Evolutionary conservation across 1,140 invertebrate genomes (phyloP).

Genomic region (Hycleus cichorii): DNA sequence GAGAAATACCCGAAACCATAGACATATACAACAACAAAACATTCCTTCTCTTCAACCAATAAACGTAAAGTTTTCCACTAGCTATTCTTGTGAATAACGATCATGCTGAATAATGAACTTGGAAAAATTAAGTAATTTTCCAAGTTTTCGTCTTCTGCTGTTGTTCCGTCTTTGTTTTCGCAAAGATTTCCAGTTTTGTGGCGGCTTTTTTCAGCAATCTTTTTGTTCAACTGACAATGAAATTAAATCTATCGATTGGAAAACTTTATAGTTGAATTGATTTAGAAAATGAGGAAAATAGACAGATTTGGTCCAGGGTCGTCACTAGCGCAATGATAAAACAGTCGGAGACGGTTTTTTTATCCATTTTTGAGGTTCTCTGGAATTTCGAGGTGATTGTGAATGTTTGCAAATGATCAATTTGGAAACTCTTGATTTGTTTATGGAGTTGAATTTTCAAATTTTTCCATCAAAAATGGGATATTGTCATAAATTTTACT

Average conservation of each 20-base stretch:
- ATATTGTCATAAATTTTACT: too few species aligned
- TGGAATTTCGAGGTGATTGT: too few species aligned
- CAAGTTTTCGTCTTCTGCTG: neutral
- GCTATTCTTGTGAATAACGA: slow-evolving; percentile 5
- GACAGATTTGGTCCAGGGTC: neutral
- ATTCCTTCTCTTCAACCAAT: neutral
- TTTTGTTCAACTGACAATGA: slow-evolving; percentile 13
- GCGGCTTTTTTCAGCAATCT: neutral
- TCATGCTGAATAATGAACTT: slow-evolving; percentile 5
- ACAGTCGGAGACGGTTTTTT: too few species aligned
- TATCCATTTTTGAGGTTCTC: too few species aligned
- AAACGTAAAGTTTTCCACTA: slow-evolving; percentile 5
- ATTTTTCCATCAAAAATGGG: too few species aligned
- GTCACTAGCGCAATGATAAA: neutral
- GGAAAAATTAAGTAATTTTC: slow-evolving; percentile 17
- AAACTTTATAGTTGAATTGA: slow-evolving; percentile 12
- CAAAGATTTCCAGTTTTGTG: neutral
- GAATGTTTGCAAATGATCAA: too few species aligned
- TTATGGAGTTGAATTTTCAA: too few species aligned
- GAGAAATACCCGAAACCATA: slow-evolving; percentile 7
- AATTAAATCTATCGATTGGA: slow-evolving; percentile 23
- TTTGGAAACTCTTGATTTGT: too few species aligned
- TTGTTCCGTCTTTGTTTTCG: slow-evolving; percentile 2
- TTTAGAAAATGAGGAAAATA: neutral
- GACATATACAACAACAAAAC: slow-evolving; percentile 6